Conservation (phyloP, 2,888 invertebrate species). For the Phaonia tiefii region DNA sequence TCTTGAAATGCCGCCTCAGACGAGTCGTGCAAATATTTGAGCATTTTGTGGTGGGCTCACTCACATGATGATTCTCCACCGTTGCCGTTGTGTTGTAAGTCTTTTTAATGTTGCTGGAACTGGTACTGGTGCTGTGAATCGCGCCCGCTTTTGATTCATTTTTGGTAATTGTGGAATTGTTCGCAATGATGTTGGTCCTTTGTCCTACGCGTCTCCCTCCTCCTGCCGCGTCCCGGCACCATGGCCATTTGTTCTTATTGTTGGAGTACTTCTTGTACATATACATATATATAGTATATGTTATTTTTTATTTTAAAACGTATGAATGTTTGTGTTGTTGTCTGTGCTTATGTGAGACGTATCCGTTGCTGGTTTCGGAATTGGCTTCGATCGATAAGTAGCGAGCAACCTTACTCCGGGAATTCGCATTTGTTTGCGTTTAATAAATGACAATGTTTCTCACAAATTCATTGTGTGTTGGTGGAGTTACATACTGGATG, state of each 20-base stretch:
- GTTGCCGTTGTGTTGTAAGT: too few relatives aligned
- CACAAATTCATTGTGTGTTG: conserved; percentile 55
- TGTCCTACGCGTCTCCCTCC: too few relatives aligned
- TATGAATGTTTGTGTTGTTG: too few relatives aligned
- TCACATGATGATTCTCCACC: neutral
- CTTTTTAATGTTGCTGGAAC: neutral
- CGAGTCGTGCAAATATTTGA: conserved; percentile 67
- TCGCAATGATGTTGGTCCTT: neutral
- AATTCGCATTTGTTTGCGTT: conserved; percentile 26
- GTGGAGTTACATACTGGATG: conserved; percentile 26
- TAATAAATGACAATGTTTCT: conserved; percentile 62
- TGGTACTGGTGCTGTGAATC: conserved; percentile 17
- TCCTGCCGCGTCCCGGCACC: neutral
- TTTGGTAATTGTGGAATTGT: conserved; percentile 11
- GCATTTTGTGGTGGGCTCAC: conserved; percentile 58
- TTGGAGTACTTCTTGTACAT: too few relatives aligned
- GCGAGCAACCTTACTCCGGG: neutral
- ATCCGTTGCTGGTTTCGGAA: neutral
- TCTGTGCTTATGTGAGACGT: neutral
- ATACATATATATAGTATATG: too few relatives aligned
- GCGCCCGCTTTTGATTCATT: conserved; percentile 14
- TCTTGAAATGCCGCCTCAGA: conserved; percentile 37
- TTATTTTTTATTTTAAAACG: too few relatives aligned
- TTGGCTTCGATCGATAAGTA: neutral
- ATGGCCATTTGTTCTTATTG: conserved; percentile 16